Base-by-base conservation (phyloP, 2,888 invertebrate species). In the Siphonodentalium dalli region DNA sequence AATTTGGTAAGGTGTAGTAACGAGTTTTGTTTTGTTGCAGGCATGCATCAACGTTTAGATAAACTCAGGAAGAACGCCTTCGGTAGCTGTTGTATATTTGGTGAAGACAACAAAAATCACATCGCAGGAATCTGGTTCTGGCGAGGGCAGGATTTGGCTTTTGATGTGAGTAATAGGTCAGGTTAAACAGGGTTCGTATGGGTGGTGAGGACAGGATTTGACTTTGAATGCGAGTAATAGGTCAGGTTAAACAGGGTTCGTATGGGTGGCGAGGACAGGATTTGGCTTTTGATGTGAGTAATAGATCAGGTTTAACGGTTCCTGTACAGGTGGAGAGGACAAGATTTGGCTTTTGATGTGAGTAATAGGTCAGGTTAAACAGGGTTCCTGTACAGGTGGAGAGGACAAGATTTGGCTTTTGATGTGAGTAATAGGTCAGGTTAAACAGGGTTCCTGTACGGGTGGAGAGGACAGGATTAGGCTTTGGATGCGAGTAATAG, bases 101-200 rank as follows among this genome's bases (percentile, higher is more conserved):
- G 99, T 24, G 86, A 86, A 45, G 93, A 97, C 84, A 90, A 93
- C 83, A 87, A 95, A 84, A 93, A 90, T 80, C 87, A 89, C 75
- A 98, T 99, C 83, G 93, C 93, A 37, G 99, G 97, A 59, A 85
- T 99, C 77, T 99, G 98, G 98, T 88, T 97, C 68, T 99, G 98
- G 98, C 89, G 91, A 81, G 98, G 98, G 18, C 93, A 92, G 46
- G 90, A 93, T 21, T 88, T 99, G 51, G 97, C 90, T 69, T 99
- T 99, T 77, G 78, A 85, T 64, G 89, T 90, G 65, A 73, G 61
- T 50, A 20, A 3, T 24, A n/a, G n/a, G n/a, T 38, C 11, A 6
- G 8, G 13, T 33, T 18, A 20, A 15, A 18, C 15, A 24, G 33
- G 39, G 9, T 45, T 45, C 8, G 45, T 45, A 34, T 21, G 27